These are phyloP conservation scores for Centroberyx gerrardi DNA, from an alignment of 2,797 vertebrate species.

Conservation along the genomic window DNA sequence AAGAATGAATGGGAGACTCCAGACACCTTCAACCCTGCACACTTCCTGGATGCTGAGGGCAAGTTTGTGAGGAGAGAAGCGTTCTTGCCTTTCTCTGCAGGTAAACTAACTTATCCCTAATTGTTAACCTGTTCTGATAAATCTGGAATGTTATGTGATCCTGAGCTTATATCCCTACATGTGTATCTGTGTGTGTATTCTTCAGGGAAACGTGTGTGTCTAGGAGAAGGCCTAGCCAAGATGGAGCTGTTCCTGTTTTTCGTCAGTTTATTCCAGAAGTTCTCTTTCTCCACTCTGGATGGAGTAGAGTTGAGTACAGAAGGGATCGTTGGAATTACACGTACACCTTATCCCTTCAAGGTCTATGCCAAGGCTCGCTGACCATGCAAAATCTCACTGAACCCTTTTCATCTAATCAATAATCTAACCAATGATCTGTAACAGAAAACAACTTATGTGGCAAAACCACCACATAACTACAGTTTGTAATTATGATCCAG, in stretches of 20 bases:
- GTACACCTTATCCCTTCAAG: slow-evolving; percentile 81
- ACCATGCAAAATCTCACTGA: slow-evolving; percentile 22
- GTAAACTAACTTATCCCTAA: slow-evolving; percentile 69
- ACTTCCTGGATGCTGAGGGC: slow-evolving; percentile 89
- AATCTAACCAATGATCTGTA: too few relatives aligned
- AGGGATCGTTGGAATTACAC: slow-evolving; percentile 72
- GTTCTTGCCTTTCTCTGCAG: slow-evolving; percentile 91
- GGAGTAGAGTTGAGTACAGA: slow-evolving; percentile 69
- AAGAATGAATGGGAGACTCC: slow-evolving; percentile 90
- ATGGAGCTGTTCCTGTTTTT: slow-evolving; percentile 85
- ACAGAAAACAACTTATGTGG: too few relatives aligned
- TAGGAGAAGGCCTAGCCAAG: slow-evolving; percentile 86
- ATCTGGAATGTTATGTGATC: not conserved
- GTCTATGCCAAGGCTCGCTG: slow-evolving; percentile 74
- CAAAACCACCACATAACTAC: too few relatives aligned
- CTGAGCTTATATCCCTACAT: not conserved
- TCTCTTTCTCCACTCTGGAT: slow-evolving; percentile 80
- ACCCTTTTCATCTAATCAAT: too few relatives aligned
- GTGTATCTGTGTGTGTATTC: not conserved
- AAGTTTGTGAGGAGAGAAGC: slow-evolving; percentile 85
- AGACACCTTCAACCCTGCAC: slow-evolving; percentile 87
- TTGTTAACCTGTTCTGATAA: not conserved
- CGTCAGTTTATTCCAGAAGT: slow-evolving; percentile 85
- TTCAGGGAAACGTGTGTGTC: slow-evolving; percentile 88
- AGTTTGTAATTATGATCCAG: too few relatives aligned